Conservation (phyloP, 2,113 vertebrate genomes). For the Cygnus atratus region DNA sequence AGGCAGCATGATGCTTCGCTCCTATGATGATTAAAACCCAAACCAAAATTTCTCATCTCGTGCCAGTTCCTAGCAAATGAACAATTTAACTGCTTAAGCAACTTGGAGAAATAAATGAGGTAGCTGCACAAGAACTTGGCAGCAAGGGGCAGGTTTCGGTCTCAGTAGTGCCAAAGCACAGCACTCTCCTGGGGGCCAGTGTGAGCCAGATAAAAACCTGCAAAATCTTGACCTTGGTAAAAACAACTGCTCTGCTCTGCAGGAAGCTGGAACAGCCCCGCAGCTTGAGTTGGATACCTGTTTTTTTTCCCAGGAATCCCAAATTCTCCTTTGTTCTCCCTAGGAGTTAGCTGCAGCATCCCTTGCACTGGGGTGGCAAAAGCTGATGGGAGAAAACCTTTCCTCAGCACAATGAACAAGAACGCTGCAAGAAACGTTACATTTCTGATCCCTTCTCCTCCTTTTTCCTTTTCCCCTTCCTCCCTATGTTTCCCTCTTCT, state of each 20-base stretch:
- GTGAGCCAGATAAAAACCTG: not conserved
- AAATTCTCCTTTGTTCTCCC: not conserved
- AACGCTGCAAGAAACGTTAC: not conserved
- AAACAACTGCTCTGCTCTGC: not conserved
- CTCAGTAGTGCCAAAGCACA: not conserved
- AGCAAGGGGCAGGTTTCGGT: not conserved
- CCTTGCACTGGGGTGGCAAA: not conserved
- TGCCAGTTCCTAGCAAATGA: constrained; percentile 6
- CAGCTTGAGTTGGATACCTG: not conserved
- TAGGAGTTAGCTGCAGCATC: not conserved
- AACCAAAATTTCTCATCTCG: not conserved
- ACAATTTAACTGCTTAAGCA: not conserved
- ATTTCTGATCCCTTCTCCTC: not conserved
- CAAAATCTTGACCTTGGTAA: not conserved
- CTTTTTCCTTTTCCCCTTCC: not conserved
- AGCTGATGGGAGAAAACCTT: not conserved
- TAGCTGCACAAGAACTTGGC: not conserved
- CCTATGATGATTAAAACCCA: not conserved
- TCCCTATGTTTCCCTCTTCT: not conserved
- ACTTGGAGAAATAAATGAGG: not conserved
- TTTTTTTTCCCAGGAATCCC: not conserved
- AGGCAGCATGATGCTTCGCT: not conserved
- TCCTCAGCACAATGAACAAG: rapidly evolving
- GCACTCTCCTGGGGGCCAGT: not conserved
- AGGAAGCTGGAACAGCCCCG: not conserved